Percentiles rank a stretch among this genome's conserved stretches.
Conservation (phyloP, 2,797 vertebrate species). For the Anguilla megastoma region DNA sequence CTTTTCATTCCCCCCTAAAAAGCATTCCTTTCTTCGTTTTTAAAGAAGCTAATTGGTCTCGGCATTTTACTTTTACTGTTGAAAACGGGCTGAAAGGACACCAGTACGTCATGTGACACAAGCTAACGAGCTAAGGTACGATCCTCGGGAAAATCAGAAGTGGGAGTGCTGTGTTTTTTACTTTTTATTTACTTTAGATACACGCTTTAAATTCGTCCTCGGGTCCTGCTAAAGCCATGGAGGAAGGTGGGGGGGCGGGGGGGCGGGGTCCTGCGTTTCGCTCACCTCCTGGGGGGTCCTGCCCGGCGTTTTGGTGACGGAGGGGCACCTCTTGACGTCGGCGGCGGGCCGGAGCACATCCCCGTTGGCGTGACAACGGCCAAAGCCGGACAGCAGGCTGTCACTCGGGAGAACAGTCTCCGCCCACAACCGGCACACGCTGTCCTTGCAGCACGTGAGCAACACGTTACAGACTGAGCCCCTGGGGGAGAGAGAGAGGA, state of each 20-base stretch:
- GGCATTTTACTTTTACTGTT: neutral
- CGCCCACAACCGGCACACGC: conserved; percentile 94
- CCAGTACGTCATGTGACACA: neutral
- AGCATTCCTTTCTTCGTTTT: neutral
- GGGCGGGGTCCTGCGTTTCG: neutral
- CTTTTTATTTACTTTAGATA: neutral
- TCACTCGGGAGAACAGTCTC: conserved; percentile 96
- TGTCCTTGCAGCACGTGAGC: conserved; percentile 97
- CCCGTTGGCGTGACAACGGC: conserved; percentile 66
- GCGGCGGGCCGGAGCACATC: conserved; percentile 69
- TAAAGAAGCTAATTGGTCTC: neutral
- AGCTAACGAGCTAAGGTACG: neutral
- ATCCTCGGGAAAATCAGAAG: neutral
- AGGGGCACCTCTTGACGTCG: conserved; percentile 73
- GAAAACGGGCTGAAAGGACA: neutral
- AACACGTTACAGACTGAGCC: conserved; percentile 92
- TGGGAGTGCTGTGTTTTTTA: neutral
- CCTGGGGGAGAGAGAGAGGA: conserved; percentile 61
- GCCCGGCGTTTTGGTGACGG: conserved; percentile 74
- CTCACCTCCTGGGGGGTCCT: conserved; percentile 81
- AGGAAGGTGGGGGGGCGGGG: no score
- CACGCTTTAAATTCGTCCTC: neutral
- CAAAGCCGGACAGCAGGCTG: conserved; percentile 81
- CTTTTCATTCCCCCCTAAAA: neutral
- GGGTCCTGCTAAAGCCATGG: neutral